These are phyloP conservation scores for Halyomorpha halys DNA, from an alignment of 1,140 invertebrate species.

Conservation along the genomic window DNA sequence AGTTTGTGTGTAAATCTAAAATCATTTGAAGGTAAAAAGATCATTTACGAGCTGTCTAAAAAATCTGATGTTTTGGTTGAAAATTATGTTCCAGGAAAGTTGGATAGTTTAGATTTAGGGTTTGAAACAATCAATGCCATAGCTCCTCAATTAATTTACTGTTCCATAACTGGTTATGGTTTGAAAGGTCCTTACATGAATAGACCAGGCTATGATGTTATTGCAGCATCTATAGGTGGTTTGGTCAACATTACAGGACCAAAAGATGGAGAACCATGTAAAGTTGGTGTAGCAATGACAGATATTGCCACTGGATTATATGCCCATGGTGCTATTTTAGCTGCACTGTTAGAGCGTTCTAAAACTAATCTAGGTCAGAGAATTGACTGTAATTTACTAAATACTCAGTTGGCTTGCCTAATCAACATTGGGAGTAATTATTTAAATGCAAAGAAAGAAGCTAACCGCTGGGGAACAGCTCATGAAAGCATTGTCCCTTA, in stretches of 20 bases:
- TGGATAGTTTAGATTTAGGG: constrained; percentile 64
- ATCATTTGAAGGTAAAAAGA: constrained; percentile 50
- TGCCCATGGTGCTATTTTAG: constrained; percentile 90
- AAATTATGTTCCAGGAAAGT: constrained; percentile 87
- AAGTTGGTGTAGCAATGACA: constrained; percentile 85
- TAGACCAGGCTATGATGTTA: constrained; percentile 89
- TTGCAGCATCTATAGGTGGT: constrained; percentile 85
- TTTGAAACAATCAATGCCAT: constrained; percentile 61
- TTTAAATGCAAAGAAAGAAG: constrained; percentile 72
- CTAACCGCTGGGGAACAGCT: constrained; percentile 71
- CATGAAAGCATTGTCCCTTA: constrained; percentile 94
- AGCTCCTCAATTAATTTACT: constrained; percentile 80
- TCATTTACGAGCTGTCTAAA: constrained; percentile 61
- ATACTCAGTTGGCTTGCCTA: constrained; percentile 79
- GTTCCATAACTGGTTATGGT: constrained; percentile 89
- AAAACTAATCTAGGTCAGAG: constrained; percentile 77
- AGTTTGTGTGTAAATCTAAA: constrained; percentile 85
- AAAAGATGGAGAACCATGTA: constrained; percentile 71
- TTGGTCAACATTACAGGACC: constrained; percentile 82
- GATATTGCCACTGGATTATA: constrained; percentile 89
- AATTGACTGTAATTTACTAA: constrained; percentile 88
- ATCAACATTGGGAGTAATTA: constrained; percentile 87
- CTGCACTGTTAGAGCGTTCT: constrained; percentile 68
- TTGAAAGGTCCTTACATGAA: constrained; percentile 70
- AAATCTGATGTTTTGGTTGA: constrained; percentile 84